Percentiles rank a stretch among this genome's conserved stretches.
phyloP scores from a whole-genome alignment of 2,797 vertebrate genomes.

The Prionace glauca region DNA sequence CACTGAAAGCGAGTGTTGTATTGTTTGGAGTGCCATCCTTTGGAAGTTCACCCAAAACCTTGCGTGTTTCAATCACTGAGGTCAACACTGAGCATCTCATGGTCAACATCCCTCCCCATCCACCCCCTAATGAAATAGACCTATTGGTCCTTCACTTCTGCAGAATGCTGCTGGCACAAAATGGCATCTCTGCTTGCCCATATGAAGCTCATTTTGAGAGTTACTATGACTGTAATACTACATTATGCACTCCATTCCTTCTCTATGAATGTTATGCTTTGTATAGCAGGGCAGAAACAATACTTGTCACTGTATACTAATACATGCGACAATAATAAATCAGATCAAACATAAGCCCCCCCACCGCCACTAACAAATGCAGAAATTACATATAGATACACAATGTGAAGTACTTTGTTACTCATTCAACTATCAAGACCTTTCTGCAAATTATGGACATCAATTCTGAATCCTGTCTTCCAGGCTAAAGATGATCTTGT shows the following conservation, averaged over 20 bases:
- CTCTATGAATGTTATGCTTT: too few relatives aligned
- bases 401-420: neutral
- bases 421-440: neutral
- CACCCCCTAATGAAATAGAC: neutral
- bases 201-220: neutral
- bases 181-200: neutral
- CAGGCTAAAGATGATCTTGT: neutral
- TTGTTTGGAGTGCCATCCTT: neutral
- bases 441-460: neutral
- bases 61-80: neutral
- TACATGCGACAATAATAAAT: too few relatives aligned
- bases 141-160: neutral
- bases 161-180: neutral
- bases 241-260: too few relatives aligned
- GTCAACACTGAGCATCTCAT: neutral
- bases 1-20: neutral
- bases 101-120: neutral
- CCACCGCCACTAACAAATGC: fast-evolving
- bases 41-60: neutral
- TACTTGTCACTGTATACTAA: too few relatives aligned
- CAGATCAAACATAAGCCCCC: neutral
- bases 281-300: too few relatives aligned
- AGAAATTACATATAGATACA: neutral
- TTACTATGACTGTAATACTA: too few relatives aligned
- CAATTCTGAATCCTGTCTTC: neutral